phyloP scores from a whole-genome alignment of 2,113 vertebrate genomes.

The Lepidothrix coronata region DNA sequence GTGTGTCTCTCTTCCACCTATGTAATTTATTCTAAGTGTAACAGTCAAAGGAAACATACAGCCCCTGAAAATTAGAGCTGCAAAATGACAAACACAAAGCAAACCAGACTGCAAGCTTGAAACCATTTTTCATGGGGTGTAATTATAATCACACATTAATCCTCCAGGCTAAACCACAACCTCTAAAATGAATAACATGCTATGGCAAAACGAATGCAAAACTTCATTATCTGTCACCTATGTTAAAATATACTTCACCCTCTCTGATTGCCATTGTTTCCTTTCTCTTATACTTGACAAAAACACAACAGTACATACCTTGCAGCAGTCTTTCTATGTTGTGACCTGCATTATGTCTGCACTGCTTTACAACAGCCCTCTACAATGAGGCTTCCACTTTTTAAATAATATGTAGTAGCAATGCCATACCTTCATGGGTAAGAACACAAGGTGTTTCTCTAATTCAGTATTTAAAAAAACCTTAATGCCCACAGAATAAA shows the following conservation, averaged over 20 bases:
- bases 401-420: neutral
- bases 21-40: slow-evolving; percentile 37
- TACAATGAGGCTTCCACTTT: neutral
- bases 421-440: neutral
- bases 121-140: neutral
- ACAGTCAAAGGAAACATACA: slow-evolving; percentile 7
- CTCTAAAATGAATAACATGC: neutral
- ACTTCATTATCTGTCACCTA: neutral
- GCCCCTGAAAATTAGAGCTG: neutral
- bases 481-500: neutral
- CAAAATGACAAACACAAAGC: slow-evolving; percentile 30
- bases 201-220: neutral
- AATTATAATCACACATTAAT: slow-evolving; percentile 34
- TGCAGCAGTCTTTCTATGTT: neutral
- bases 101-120: neutral
- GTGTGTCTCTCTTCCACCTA: slow-evolving; percentile 18
- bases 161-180: neutral
- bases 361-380: neutral
- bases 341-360: neutral
- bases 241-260: neutral
- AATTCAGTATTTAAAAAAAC: neutral
- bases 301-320: neutral
- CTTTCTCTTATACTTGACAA: neutral
- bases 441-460: neutral
- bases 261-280: neutral